Conservation (phyloP, 2,888 invertebrate species). For the Sialis fuliginosa region DNA sequence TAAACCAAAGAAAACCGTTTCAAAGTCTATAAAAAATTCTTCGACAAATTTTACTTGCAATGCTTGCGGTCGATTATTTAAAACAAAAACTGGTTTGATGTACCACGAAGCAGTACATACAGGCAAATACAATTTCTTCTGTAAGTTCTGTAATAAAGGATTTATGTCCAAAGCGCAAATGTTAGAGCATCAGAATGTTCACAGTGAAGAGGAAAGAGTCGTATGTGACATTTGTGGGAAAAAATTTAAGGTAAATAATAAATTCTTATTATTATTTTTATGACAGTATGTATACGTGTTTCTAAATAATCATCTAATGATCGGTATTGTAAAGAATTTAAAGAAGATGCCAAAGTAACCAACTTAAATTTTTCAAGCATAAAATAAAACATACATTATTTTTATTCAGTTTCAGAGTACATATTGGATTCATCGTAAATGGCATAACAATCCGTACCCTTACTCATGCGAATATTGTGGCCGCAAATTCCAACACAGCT, state of each 20-base stretch:
- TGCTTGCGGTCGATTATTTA: conserved; percentile 1
- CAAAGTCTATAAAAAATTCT: too few relatives aligned
- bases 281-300: not conserved
- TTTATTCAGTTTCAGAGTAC: conserved; percentile 1
- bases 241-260: conserved; percentile 1
- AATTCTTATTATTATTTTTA: not conserved
- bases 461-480: conserved; percentile 1
- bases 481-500: conserved; percentile 1
- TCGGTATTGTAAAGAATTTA: too few relatives aligned
- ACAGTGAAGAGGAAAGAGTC: conserved; percentile 1
- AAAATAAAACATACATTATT: not conserved
- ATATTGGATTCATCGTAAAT: conserved; percentile 3
- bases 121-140: conserved; percentile 2
- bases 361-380: too few relatives aligned
- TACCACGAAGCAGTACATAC: conserved; percentile 1
- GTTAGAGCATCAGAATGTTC: not conserved
- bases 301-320: not conserved
- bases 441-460: conserved; percentile 2
- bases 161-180: not conserved
- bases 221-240: conserved; percentile 3
- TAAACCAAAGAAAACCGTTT: too few relatives aligned
- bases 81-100: not conserved
- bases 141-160: conserved; percentile 1
- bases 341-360: too few relatives aligned
- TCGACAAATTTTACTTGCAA: not conserved